Percentiles rank a stretch among this genome's conserved stretches.
These are phyloP conservation scores for Cyclura pinguis DNA, from an alignment of 2,797 vertebrate species.

Conservation along the genomic window DNA sequence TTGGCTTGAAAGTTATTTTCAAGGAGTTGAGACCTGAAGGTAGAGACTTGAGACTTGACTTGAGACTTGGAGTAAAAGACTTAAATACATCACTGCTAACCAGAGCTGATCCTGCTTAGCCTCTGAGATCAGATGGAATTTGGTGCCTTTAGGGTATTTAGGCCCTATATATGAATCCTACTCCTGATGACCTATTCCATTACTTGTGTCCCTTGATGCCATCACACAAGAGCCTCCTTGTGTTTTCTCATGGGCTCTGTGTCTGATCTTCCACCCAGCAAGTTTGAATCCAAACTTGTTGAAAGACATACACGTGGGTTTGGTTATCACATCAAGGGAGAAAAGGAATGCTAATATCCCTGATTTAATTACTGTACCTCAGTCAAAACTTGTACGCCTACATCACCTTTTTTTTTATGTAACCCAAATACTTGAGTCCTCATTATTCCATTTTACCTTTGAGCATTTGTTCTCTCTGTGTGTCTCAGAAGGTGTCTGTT, in stretches of 20 bases:
- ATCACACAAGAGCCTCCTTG: neutral
- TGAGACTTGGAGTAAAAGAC: too few species aligned
- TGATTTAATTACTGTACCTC: constrained; percentile 70
- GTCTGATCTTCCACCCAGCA: neutral
- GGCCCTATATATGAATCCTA: neutral
- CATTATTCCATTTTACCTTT: constrained; percentile 67
- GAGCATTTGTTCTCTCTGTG: constrained; percentile 67
- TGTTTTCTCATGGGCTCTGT: neutral
- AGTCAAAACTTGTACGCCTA: constrained; percentile 69
- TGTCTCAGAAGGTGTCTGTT: constrained; percentile 56
- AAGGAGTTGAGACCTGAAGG: too few species aligned
- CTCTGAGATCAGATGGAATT: too few species aligned
- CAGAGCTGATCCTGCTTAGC: too few species aligned
- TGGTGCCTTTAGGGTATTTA: neutral
- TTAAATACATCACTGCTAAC: too few species aligned
- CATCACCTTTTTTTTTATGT: constrained; percentile 67
- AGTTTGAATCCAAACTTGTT: neutral
- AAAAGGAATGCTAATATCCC: constrained; percentile 64
- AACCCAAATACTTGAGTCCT: constrained; percentile 66
- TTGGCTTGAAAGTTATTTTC: too few species aligned
- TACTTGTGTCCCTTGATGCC: neutral
- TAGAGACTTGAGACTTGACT: too few species aligned
- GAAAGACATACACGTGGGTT: constrained; percentile 2
- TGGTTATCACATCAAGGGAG: constrained; percentile 64
- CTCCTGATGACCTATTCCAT: neutral